Evolutionary conservation across 2,888 invertebrate genomes (phyloP).

Genomic region (Lamproptera curius): DNA sequence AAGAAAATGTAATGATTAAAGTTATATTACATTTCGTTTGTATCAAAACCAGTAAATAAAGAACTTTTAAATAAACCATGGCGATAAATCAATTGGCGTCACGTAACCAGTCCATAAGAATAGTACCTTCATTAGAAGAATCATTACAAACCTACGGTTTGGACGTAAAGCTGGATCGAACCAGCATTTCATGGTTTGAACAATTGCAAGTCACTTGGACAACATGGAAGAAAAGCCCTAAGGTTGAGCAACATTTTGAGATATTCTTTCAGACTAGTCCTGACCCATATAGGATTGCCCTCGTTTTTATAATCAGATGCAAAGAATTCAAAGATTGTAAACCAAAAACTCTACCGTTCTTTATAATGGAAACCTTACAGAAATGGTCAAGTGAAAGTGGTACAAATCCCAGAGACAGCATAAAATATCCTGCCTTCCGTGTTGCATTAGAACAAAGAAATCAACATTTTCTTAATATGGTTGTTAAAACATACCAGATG

Average conservation of each 20-base stretch:
- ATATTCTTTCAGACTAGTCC: slow-evolving; percentile 66
- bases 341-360: slow-evolving; percentile 79
- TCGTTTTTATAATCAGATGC: slow-evolving; percentile 79
- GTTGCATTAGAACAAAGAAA: slow-evolving; percentile 83
- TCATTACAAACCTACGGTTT: slow-evolving; percentile 54
- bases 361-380: slow-evolving; percentile 80
- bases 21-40: too few relatives aligned
- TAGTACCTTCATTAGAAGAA: slow-evolving; percentile 68
- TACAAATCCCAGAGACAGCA: slow-evolving; percentile 59
- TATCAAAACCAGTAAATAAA: too few relatives aligned
- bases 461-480: slow-evolving; percentile 79
- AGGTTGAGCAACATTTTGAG: slow-evolving; percentile 66
- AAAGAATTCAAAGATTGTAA: slow-evolving; percentile 81
- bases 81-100: slow-evolving; percentile 49
- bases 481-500: slow-evolving; percentile 82
- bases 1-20: not conserved
- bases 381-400: slow-evolving; percentile 62
- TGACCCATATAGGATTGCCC: slow-evolving; percentile 79
- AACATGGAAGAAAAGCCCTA: slow-evolving; percentile 77
- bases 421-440: slow-evolving; percentile 86
- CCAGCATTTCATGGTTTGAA: slow-evolving; percentile 53
- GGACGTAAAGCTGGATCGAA: slow-evolving; percentile 60
- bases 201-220: slow-evolving; percentile 64
- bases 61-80: too few relatives aligned
- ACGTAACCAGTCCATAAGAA: slow-evolving; percentile 63